Evolutionary conservation across 2,797 vertebrate genomes (phyloP).

Genomic region (Salmo trutta): DNA sequence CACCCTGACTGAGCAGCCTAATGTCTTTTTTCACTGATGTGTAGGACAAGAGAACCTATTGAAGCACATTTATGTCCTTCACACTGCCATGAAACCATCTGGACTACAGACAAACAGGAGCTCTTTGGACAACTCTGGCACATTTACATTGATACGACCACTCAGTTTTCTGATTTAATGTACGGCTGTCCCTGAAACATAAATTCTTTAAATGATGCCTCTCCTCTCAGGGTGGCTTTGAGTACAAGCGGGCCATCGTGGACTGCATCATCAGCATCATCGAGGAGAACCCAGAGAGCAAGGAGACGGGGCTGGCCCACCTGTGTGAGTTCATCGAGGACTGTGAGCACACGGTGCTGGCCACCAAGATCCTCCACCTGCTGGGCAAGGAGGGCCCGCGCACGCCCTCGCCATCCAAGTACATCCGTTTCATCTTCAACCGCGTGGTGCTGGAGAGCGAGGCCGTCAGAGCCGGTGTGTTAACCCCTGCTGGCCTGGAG

Average conservation of each 20-base stretch:
- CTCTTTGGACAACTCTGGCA: background rate
- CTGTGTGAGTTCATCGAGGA: constrained; percentile 99
- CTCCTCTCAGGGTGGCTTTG: constrained; percentile 90
- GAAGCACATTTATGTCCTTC: background rate
- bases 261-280: constrained; percentile 97
- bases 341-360: constrained; percentile 96
- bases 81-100: background rate
- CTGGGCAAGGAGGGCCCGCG: constrained; percentile 93
- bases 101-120: too few relatives aligned
- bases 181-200: background rate
- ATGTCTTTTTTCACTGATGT: background rate
- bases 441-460: constrained; percentile 96
- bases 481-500: background rate
- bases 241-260: constrained; percentile 97
- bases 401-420: constrained; percentile 92
- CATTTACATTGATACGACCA: background rate
- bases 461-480: constrained; percentile 86
- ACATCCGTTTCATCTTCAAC: constrained; percentile 99
- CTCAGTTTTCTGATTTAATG: background rate
- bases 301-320: constrained; percentile 94
- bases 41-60: background rate
- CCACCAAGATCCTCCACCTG: constrained; percentile 96
- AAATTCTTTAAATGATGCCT: background rate
- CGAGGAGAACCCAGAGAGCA: constrained; percentile 96
- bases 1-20: background rate